phyloP scores from a whole-genome alignment of 2,888 invertebrate genomes.

The Polydrusus cervinus region DNA sequence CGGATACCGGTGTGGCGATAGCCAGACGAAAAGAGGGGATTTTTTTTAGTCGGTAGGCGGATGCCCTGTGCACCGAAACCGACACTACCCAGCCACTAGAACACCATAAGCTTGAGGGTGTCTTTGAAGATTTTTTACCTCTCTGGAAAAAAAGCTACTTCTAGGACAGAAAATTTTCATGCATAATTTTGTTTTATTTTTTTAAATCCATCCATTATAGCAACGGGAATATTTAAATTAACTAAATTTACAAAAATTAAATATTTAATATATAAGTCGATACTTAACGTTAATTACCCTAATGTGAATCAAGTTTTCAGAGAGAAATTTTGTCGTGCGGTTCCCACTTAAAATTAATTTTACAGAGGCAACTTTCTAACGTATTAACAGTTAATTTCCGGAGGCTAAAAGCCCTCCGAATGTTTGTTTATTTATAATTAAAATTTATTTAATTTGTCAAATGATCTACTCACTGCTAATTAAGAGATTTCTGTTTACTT shows the following conservation, averaged over 20 bases:
- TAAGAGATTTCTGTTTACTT: slow-evolving; percentile 42
- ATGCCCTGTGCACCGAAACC: too few relatives aligned
- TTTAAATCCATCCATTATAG: too few relatives aligned
- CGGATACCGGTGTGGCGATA: too few relatives aligned
- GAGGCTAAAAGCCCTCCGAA: slow-evolving; percentile 37
- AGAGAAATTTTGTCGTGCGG: slow-evolving; percentile 37
- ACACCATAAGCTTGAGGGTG: too few relatives aligned
- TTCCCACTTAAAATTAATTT: slow-evolving; percentile 48
- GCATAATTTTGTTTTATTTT: too few relatives aligned
- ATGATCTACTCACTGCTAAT: slow-evolving; percentile 48
- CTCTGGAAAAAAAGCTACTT: too few relatives aligned
- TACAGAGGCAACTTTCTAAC: slow-evolving; percentile 44
- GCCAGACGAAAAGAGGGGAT: too few relatives aligned
- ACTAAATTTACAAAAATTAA: too few relatives aligned
- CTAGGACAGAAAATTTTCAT: too few relatives aligned
- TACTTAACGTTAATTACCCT: slow-evolving; percentile 27
- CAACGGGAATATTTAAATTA: not conserved
- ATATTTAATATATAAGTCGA: slow-evolving; percentile 29
- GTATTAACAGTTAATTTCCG: slow-evolving; percentile 50
- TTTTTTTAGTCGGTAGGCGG: too few relatives aligned
- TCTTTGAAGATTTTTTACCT: too few relatives aligned
- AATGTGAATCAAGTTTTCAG: slow-evolving; percentile 21
- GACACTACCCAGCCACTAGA: too few relatives aligned
- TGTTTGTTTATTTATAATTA: slow-evolving; percentile 54
- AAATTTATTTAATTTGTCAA: slow-evolving; percentile 52